Evolutionary conservation across 2,888 invertebrate genomes (phyloP), one percentile per base, ranked within the genome.

Genomic region (Rotaria macrura): DNA sequence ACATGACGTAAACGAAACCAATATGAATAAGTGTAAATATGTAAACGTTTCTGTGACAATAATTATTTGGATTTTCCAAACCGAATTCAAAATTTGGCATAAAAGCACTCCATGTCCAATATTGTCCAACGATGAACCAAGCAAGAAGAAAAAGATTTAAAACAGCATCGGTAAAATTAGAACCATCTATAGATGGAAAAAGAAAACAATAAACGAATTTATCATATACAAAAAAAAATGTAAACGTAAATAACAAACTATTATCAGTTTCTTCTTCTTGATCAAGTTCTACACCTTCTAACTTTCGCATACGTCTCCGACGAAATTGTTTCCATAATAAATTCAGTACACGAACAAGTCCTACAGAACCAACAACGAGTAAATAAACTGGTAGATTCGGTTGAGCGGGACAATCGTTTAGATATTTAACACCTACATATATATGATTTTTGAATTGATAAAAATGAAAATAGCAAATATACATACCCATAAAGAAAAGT

Each of bases 121-220:
- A 93, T 91, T 94, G 94, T 49, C 94, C 95, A 88, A 94, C 92
- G 0, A 93, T 93, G 89, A 95, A 95, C 95, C 95, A 95, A 84
- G 92, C 92, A 88, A 94, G 90, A 10, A 95, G 92, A 90, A 95
- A 94, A 84, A 93, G 89, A 79, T 94, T 93, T n/a, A 95, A 92
- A 3, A 92, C 92, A 34, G 93, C 91, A 88, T 94, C 94, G 17
- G 94, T 93, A 87, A 93, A 92, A 88, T 91, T 93, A 89, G 91
- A 93, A n/a, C 79, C 79, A n/a, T 79, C 65, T 65, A 34, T 34
- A 65, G 47, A 47, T 47, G 14, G 2, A 34, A 34, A 10, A 34
- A 34, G 34, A 38, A 34, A 20, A 6, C 6, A 17, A 20, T 34
- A 10, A 20, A 6, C 1, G 12, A 20, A n/a, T n/a, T n/a, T n/a